Evolutionary conservation across 30 jellyfish, hydroid and myxozoan genomes (phyloP).

Genomic region (Chrysaora quinquecirrha): DNA sequence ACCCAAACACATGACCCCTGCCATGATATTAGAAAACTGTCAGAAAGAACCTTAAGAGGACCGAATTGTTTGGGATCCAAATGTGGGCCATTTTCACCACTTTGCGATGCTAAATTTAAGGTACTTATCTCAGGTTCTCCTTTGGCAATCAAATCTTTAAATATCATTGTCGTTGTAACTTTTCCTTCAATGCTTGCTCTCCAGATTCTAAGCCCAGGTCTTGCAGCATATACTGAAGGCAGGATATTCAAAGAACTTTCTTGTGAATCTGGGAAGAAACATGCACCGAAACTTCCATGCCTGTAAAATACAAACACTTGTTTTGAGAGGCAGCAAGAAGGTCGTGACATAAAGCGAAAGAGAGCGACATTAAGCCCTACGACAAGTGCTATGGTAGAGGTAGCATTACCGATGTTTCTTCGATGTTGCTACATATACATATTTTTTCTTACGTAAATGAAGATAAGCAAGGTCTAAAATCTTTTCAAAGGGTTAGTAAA

Average conservation of each 20-base stretch:
- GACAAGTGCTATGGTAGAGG: too few species aligned
- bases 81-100: conserved; percentile 12
- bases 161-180: conserved; percentile 92
- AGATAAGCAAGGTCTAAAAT: too few species aligned
- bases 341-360: too few species aligned
- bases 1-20: conserved; percentile 97
- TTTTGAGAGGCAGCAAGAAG: too few species aligned
- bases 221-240: conserved; percentile 85
- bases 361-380: too few species aligned
- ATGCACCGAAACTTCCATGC: conserved; percentile 98
- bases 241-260: conserved; percentile 37
- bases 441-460: too few species aligned
- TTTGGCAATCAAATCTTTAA: conserved; percentile 83
- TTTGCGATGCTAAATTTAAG: conserved; percentile 68
- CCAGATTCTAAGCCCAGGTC: conserved; percentile 99
- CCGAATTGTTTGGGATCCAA: conserved; percentile 94
- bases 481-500: too few species aligned
- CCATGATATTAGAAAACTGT: conserved; percentile 79
- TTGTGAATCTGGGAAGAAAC: conserved; percentile 80
- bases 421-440: too few species aligned
- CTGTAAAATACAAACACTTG: too few species aligned
- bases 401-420: too few species aligned
- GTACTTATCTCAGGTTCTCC: conserved; percentile 94
- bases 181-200: conserved; percentile 94
- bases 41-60: conserved; percentile 57